Evolutionary conservation across 2,888 invertebrate genomes (phyloP), one percentile per base, ranked within the genome.

Genomic region (Chesias legatella): DNA sequence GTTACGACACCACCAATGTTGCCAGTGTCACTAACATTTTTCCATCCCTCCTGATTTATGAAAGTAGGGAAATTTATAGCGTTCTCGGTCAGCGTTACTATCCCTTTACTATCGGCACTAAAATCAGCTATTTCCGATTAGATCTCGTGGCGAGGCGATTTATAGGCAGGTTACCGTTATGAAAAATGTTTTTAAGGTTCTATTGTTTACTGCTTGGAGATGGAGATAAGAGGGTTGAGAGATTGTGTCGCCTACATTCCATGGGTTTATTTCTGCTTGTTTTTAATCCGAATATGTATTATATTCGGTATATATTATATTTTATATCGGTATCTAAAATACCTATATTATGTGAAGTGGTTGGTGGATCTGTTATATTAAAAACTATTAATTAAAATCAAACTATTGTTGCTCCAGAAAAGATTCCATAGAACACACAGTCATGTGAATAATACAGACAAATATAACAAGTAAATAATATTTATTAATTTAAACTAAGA

Each of bases 11-110:
- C 63, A 52, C 64, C 56, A 66, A 63, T 59, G 60, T 63, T 54
- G 61, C 69, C 60, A 53, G 57, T 61, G 54, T 46, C 60, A 53
- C 55, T 56, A 58, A 56, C 59, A 58, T 53, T 54, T 54, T 54
- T 56, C 53, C 51, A 62, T 54, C 53, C 56, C 49, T 43, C 55
- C 58, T 72, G 70, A 69, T 71, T 70, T 68, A 72, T 71, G 64
- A 61, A 60, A 60, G 61, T 55, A 53, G 55, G 58, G 56, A 47
- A 58, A 70, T 72, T 70, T 69, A 69, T 69, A 55, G 35, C 51
- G 34, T 29, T 51, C 59, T 26, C 56, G 65, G 67, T 72, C 72
- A 71, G 69, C 67, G 51, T 46, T 56, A 54, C 53, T 41, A 45
- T 48, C 51, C 54, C 51, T 60, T 53, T 54, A 48, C 51, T 52